Evolutionary conservation across 2,113 vertebrate genomes (phyloP).

Genomic region (Ciconia maguari): DNA sequence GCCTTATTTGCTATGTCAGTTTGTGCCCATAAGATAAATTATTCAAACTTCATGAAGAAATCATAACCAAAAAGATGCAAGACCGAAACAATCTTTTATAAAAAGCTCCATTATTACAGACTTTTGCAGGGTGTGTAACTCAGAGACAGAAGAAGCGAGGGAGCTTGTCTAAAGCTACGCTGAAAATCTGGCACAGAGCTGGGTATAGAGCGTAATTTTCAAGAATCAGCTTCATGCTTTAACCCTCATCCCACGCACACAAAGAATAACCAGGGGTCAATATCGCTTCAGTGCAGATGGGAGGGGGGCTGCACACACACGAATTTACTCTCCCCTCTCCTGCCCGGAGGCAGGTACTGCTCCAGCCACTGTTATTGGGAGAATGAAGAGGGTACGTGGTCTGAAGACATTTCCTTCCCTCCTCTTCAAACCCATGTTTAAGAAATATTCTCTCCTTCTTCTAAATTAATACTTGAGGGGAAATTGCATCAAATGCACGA

Average conservation of each 20-base stretch:
- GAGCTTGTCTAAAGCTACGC: not conserved
- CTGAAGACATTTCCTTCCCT: not conserved
- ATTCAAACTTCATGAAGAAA: not conserved
- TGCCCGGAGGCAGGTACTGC: not conserved
- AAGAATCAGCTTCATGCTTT: not conserved
- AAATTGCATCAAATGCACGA: not conserved
- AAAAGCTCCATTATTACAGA: not conserved
- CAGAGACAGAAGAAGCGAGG: not conserved
- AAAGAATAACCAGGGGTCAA: not conserved
- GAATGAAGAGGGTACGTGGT: not conserved
- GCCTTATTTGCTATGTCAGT: not conserved
- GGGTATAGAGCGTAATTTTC: not conserved
- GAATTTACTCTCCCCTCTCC: not conserved
- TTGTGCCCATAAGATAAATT: not conserved
- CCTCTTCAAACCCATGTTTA: not conserved
- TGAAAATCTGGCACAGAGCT: not conserved
- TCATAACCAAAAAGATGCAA: not conserved
- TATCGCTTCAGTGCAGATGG: rapidly evolving
- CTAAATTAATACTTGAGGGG: not conserved
- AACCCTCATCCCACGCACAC: not conserved
- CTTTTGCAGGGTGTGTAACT: not conserved
- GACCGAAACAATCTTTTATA: not conserved
- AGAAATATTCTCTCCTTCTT: not conserved
- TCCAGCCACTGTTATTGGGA: not conserved
- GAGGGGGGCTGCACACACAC: not conserved